phyloP scores from a whole-genome alignment of 1,140 invertebrate genomes.

The Trissolcus basalis region DNA sequence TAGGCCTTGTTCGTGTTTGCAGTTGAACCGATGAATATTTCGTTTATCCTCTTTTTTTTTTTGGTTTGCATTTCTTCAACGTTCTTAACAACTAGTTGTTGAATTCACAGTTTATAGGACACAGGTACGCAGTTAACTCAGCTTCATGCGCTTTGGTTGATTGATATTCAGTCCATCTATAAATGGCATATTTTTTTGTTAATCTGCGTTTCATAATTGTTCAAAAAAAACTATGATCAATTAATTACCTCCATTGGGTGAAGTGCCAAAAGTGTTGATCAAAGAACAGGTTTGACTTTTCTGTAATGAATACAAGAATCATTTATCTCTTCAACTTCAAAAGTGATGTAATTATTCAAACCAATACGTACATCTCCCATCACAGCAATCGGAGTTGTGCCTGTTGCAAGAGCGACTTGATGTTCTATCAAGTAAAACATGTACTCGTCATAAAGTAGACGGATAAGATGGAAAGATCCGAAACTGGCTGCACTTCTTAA shows the following conservation, averaged over 20 bases:
- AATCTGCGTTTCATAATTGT: background rate
- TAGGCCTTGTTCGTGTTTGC: constrained; percentile 68
- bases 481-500: constrained; percentile 97
- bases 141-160: constrained; percentile 73
- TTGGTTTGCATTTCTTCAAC: constrained; percentile 30
- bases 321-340: background rate
- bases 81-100: constrained; percentile 50
- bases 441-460: constrained; percentile 98
- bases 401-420: constrained; percentile 93
- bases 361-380: constrained; percentile 84
- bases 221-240: background rate
- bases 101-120: constrained; percentile 63
- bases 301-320: constrained; percentile 51
- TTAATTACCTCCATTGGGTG: constrained; percentile 69
- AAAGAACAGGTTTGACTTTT: constrained; percentile 73
- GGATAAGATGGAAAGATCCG: constrained; percentile 98
- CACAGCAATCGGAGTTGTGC: constrained; percentile 94
- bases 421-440: constrained; percentile 99
- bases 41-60: constrained; percentile 32
- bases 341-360: background rate
- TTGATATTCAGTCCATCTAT: constrained; percentile 69
- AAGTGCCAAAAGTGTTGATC: constrained; percentile 67
- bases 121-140: constrained; percentile 75
- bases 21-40: constrained; percentile 5
- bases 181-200: constrained; percentile 5